phyloP scores from a whole-genome alignment of 1,140 invertebrate genomes.

The Leptonema lineaticorne region DNA sequence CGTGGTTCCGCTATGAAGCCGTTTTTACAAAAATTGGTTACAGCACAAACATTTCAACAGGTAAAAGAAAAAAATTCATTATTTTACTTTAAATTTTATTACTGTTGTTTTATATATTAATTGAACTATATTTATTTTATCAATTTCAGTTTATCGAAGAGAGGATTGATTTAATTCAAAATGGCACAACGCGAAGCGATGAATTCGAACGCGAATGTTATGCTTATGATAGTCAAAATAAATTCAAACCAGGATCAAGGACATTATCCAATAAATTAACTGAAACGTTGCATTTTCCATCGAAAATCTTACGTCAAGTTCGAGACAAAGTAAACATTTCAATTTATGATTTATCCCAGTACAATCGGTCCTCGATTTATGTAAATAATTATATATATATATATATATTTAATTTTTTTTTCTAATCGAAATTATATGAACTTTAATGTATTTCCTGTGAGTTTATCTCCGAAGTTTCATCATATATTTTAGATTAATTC shows the following conservation, averaged over 20 bases:
- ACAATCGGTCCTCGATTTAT: too few relatives aligned
- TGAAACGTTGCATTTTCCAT: conserved; percentile 17
- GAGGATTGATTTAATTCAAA: conserved; percentile 13
- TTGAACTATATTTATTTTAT: neutral
- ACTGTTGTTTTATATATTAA: too few relatives aligned
- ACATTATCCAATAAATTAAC: neutral
- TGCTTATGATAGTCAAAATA: conserved; percentile 11
- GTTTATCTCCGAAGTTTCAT: too few relatives aligned
- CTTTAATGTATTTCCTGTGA: too few relatives aligned
- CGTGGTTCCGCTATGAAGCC: conserved; percentile 24
- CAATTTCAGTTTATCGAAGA: conserved; percentile 31
- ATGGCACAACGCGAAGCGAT: conserved; percentile 17
- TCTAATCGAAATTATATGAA: too few relatives aligned
- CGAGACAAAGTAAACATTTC: conserved; percentile 29
- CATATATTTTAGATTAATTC: too few relatives aligned
- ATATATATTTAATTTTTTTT: neutral
- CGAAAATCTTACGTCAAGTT: conserved; percentile 21
- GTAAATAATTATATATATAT: neutral
- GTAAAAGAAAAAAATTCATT: conserved; percentile 10
- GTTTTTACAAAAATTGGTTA: conserved; percentile 22
- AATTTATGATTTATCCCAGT: too few relatives aligned
- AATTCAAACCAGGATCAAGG: neutral
- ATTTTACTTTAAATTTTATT: conserved; percentile 1
- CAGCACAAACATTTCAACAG: conserved; percentile 31
- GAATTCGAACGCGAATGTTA: conserved; percentile 29